These are phyloP conservation scores for Eurypyga helias DNA, from an alignment of 2,113 vertebrate genomes.

Conservation along the genomic window DNA sequence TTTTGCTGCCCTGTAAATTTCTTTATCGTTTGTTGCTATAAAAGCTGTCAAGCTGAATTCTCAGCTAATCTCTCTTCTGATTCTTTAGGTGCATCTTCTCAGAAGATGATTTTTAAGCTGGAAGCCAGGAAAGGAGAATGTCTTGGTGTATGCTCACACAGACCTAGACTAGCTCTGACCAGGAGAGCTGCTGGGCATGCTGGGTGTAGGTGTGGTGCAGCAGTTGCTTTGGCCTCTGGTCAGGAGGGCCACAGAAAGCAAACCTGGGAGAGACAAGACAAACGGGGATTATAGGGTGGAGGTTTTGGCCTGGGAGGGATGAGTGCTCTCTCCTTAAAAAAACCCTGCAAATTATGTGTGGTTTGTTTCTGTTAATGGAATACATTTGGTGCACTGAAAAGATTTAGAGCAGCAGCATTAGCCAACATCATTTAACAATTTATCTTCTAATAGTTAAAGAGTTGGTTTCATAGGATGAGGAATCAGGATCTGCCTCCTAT, in stretches of 20 bases:
- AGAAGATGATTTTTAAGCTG: neutral
- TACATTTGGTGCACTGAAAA: neutral
- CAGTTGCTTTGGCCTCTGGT: neutral
- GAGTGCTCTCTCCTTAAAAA: neutral
- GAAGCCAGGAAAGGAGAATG: neutral
- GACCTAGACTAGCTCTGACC: neutral
- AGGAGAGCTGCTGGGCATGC: neutral
- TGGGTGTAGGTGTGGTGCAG: neutral
- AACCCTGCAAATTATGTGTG: neutral
- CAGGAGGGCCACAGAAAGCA: neutral
- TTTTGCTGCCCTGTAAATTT: neutral
- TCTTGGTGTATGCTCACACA: neutral
- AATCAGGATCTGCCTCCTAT: neutral
- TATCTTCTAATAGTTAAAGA: neutral
- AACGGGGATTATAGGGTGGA: neutral
- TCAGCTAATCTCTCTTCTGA: neutral
- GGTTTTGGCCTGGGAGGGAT: neutral
- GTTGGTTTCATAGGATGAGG: neutral
- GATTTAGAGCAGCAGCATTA: neutral
- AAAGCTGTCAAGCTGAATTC: neutral
- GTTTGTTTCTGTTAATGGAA: neutral
- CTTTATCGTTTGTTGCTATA: rapidly evolving
- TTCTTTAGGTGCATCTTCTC: neutral
- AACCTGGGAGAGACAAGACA: neutral
- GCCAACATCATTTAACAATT: neutral